Evolutionary conservation across 2,797 vertebrate genomes (phyloP), one percentile per base, ranked within the genome.

Genomic region (Chloroceryle amazona): DNA sequence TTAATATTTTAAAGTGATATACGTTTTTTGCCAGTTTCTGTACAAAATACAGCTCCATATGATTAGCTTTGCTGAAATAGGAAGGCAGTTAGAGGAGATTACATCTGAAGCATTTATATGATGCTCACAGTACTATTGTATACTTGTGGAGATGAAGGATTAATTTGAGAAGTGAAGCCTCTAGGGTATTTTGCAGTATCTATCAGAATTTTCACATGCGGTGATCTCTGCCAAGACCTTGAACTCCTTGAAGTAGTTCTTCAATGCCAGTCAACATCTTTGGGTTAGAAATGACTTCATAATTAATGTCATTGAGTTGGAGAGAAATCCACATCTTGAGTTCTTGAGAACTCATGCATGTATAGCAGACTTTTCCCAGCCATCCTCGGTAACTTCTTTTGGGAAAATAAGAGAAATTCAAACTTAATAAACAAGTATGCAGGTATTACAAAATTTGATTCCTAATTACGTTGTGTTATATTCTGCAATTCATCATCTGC

Each of bases 251-350:
- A 94, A 71, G 73, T 95, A 74, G 70, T 95, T 80, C 33, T 78
- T 81, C 74, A 89, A 44, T 76, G 31, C 60, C 66, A 85, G 58
- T 90, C 86, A 95, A n/a, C 52, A 55, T 79, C 90, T 92, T 81
- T 2, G 0, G 46, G 31, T 94, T 90, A 79, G 81, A 57, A 94
- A 90, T 89, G 39, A 89, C 22, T 55, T 84, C 46, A 19, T 75
- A 79, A 88, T 88, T 87, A 86, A 41, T 21, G 5, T 84, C 31
- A 55, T 17, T 78, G 83, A 31, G 31, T 92, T 89, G 73, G 51
- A 80, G 72, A 83, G 82, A 88, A 93, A 71, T 63, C 63, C 44
- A 44, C 55, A 11, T 54, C 35, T 44, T 55, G 29, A 54, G n/a
- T 51, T n/a, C 86, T 68, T 33, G 31, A 89, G 75, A 75, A 51